Evolutionary conservation across 1,140 invertebrate species (phyloP), one percentile per base, ranked within the genome.

Genomic region (Drosophila punjabiensis): DNA sequence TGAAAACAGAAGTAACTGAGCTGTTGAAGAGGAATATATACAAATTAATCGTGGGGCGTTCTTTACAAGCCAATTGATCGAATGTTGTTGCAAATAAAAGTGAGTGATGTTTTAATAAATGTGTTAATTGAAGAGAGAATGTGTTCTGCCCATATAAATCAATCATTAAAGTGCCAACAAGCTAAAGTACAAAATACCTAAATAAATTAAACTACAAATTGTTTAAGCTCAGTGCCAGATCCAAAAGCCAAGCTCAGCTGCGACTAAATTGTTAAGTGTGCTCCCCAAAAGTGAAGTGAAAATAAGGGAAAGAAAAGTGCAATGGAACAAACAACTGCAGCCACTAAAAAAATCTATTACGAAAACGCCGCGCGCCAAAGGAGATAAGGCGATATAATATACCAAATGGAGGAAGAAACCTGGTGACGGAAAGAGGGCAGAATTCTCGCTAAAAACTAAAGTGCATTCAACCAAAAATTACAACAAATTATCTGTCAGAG

Each of bases 391-490:
- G 4, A 18, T 28, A 50, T 47, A 24, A 24, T 24, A 43, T 33
- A 11, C 14, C 9, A 32, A 20, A 35, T n/a, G 32, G 18, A 24
- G 24, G 24, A 24, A 28, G 32, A 30, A 20, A 47, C 20, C 50
- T 16, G 43, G 18, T 37, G 14, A 37, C 13, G 43, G 47, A 18
- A 20, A 45, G 39, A 33, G 50, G 28, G 24, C 24, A 70, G 59
- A 64, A 53, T 50, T 61, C 35, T 43, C 24, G 71, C 76, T 30
- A 39, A 56, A 80, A 84, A 77, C 52, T 80, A 85, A 85, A 89
- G 86, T 89, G 86, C 86, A 90, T 89, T 89, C 82, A 90, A 89
- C 86, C 71, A 89, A 82, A 82, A 79, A 66, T 76, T 69, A 56
- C 64, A 68, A 66, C 30, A 60, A 48, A 66, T 32, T 73, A 73